Conservation (phyloP, 2,797 vertebrate species). For the Eremophila alpestris region DNA sequence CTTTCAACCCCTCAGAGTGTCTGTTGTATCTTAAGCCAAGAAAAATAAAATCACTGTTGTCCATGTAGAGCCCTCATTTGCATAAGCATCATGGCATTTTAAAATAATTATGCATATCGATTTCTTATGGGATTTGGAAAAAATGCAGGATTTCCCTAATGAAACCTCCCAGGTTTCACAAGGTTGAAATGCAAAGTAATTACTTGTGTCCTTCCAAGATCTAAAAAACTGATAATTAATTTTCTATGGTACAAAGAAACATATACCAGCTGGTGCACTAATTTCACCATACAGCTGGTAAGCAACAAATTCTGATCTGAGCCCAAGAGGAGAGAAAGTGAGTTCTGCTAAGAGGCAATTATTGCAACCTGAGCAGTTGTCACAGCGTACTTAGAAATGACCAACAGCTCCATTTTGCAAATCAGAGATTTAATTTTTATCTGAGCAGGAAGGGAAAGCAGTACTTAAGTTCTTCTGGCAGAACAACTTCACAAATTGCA, state of each 20-base stretch:
- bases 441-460: background rate
- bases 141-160: slow-evolving; percentile 8
- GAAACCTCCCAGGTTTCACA: slow-evolving; percentile 21
- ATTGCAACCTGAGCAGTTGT: background rate
- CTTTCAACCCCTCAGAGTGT: slow-evolving; percentile 51
- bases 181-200: slow-evolving; percentile 42
- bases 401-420: background rate
- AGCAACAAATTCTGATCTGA: background rate
- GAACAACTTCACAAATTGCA: background rate
- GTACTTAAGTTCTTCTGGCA: background rate
- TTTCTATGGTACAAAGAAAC: slow-evolving; percentile 26
- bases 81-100: slow-evolving; percentile 34
- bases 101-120: background rate
- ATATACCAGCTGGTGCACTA: background rate
- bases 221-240: slow-evolving; percentile 39
- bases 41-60: slow-evolving; percentile 41
- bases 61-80: slow-evolving; percentile 22
- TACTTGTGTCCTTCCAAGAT: slow-evolving; percentile 43
- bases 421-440: background rate
- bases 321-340: background rate
- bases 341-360: background rate
- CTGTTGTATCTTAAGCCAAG: slow-evolving; percentile 46
- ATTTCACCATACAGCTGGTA: slow-evolving; percentile 17
- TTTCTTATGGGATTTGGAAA: slow-evolving; percentile 18
- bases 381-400: background rate